Evolutionary conservation across 92 coral and sea anemone genomes (phyloP).

Genomic region (Virgularia gustaviana): DNA sequence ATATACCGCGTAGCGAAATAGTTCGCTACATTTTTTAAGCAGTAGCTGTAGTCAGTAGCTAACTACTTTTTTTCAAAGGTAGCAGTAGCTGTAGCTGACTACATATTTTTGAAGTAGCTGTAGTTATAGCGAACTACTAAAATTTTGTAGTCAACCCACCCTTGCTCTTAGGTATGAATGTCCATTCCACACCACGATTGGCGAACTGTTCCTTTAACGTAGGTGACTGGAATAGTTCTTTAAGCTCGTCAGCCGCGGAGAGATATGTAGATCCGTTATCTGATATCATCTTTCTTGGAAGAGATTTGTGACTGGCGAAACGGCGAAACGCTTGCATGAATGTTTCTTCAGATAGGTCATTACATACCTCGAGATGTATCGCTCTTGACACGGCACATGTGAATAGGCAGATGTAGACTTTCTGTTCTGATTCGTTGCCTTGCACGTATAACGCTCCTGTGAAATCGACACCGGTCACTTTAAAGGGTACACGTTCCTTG

Average conservation of each 20-base stretch:
- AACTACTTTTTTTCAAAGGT: too few species aligned
- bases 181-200: slow-evolving; percentile 53
- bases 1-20: too few species aligned
- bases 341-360: slow-evolving; percentile 47
- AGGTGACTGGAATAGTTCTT: slow-evolving; percentile 45
- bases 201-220: slow-evolving; percentile 45
- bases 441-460: slow-evolving; percentile 46
- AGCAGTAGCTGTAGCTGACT: too few species aligned
- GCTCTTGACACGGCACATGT: slow-evolving; percentile 59
- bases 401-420: slow-evolving; percentile 55
- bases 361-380: slow-evolving; percentile 54
- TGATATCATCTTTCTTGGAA: slow-evolving; percentile 56
- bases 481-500: slow-evolving; percentile 43
- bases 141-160: too few species aligned
- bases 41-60: too few species aligned
- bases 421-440: neutral
- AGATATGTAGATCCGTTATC: slow-evolving; percentile 58
- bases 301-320: slow-evolving; percentile 50
- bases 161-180: slow-evolving; percentile 59
- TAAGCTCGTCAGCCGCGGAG: slow-evolving; percentile 47
- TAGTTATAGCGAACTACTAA: too few species aligned
- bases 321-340: slow-evolving; percentile 53
- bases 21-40: too few species aligned
- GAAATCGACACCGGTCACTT: slow-evolving; percentile 60
- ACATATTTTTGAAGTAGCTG: too few species aligned